These are phyloP conservation scores for Zaprionus obscuricornis DNA, from an alignment of 2,888 invertebrate genomes.

Conservation along the genomic window DNA sequence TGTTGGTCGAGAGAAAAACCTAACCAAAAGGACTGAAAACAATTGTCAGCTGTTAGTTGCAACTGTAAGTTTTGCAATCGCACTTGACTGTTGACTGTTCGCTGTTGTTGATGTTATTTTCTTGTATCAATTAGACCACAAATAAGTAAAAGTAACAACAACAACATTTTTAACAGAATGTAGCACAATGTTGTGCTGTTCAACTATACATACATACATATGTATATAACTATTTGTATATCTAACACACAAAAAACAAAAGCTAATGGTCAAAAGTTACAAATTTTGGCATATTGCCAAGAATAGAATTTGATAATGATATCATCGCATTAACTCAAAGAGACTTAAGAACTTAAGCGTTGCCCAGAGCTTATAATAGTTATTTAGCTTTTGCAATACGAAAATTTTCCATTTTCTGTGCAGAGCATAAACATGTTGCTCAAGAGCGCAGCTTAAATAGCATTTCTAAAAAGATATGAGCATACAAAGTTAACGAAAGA, in stretches of 20 bases:
- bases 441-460: slow-evolving; percentile 49
- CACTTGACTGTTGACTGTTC: slow-evolving; percentile 41
- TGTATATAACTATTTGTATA: too few species aligned
- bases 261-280: slow-evolving; percentile 74
- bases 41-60: slow-evolving; percentile 71
- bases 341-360: slow-evolving; percentile 48
- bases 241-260: too few species aligned
- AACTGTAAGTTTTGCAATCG: slow-evolving; percentile 57
- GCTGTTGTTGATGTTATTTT: slow-evolving; percentile 30
- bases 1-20: slow-evolving; percentile 15
- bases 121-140: slow-evolving; percentile 73
- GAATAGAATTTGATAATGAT: slow-evolving; percentile 63
- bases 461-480: slow-evolving; percentile 41
- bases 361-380: slow-evolving; percentile 38
- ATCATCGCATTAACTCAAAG: slow-evolving; percentile 67
- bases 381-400: slow-evolving; percentile 54
- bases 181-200: too few species aligned
- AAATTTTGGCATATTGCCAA: slow-evolving; percentile 44
- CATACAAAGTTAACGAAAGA: slow-evolving; percentile 8
- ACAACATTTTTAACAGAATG: slow-evolving; percentile 4
- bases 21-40: slow-evolving; percentile 75
- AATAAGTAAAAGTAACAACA: slow-evolving; percentile 42
- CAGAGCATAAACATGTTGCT: slow-evolving; percentile 43
- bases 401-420: slow-evolving; percentile 43
- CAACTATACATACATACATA: too few species aligned